Evolutionary conservation across 2,888 invertebrate species (phyloP).

Genomic region (Onthophagus sagittarius): DNA sequence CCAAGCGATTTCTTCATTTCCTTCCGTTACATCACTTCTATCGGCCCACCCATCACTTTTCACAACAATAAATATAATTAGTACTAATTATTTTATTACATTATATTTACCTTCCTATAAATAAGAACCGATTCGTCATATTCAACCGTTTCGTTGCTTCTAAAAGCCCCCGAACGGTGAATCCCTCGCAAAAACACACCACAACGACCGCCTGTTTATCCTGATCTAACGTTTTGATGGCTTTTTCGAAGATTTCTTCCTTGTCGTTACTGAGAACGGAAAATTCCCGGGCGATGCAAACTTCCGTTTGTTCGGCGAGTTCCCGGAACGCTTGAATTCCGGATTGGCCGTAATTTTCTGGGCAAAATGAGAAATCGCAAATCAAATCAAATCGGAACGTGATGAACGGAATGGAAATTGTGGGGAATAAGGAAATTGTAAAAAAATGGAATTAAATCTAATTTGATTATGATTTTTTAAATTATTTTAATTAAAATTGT

Average conservation of each 20-base stretch:
- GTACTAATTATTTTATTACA: neutral
- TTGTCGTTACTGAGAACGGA: slow-evolving; percentile 59
- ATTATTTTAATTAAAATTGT: no score
- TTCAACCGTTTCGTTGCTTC: slow-evolving; percentile 57
- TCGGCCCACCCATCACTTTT: slow-evolving; percentile 75
- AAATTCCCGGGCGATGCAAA: slow-evolving; percentile 70
- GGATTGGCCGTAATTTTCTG: slow-evolving; percentile 74
- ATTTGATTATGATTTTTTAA: no score
- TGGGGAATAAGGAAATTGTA: no score
- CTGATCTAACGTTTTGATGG: slow-evolving; percentile 54
- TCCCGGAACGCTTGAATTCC: slow-evolving; percentile 73
- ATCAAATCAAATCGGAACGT: neutral
- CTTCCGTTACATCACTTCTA: slow-evolving; percentile 67
- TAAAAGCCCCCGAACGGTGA: slow-evolving; percentile 63
- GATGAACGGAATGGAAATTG: no score
- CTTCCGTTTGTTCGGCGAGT: slow-evolving; percentile 60
- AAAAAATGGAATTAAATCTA: no score
- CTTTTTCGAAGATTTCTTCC: slow-evolving; percentile 55
- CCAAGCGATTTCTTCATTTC: slow-evolving; percentile 61
- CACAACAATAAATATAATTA: slow-evolving; percentile 16
- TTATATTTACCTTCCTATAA: slow-evolving; percentile 60
- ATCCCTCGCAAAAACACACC: slow-evolving; percentile 77
- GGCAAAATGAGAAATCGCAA: slow-evolving; percentile 31
- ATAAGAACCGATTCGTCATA: slow-evolving; percentile 57
- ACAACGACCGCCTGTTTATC: slow-evolving; percentile 59